phyloP scores from a whole-genome alignment of 2,888 invertebrate genomes.

The Epinotia demarniana region DNA sequence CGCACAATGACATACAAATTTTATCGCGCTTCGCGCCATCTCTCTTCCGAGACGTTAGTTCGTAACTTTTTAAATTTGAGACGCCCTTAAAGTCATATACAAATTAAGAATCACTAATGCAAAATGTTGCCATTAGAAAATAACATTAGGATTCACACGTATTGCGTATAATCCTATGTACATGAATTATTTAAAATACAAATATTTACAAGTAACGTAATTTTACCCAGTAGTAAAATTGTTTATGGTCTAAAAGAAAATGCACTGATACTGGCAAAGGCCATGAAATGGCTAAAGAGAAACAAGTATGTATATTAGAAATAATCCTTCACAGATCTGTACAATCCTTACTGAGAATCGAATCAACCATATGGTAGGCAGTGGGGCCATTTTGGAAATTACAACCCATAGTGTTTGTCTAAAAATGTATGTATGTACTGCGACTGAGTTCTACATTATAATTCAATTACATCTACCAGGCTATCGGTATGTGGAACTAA shows the following conservation, averaged over 20 bases:
- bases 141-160: constrained; percentile 48
- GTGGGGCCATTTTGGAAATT: not conserved
- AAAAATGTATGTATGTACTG: not conserved
- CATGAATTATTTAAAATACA: constrained; percentile 23
- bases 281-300: constrained; percentile 41
- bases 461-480: not conserved
- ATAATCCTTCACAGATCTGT: not conserved
- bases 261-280: constrained; percentile 79
- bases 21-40: constrained; percentile 51
- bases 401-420: not conserved
- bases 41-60: constrained; percentile 35
- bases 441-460: not conserved
- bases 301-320: constrained; percentile 4
- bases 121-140: constrained; percentile 37
- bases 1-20: constrained; percentile 48
- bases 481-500: not conserved
- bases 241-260: constrained; percentile 68
- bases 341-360: constrained; percentile 7
- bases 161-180: constrained; percentile 28
- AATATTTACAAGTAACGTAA: constrained; percentile 41
- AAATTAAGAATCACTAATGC: constrained; percentile 26
- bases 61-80: constrained; percentile 32
- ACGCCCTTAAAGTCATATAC: constrained; percentile 33
- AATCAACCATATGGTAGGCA: not conserved
- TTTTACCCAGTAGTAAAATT: constrained; percentile 63